Evolutionary conservation across 2,797 vertebrate genomes (phyloP), one percentile per base, ranked within the genome.

Genomic region (Gambusia yucatana): DNA sequence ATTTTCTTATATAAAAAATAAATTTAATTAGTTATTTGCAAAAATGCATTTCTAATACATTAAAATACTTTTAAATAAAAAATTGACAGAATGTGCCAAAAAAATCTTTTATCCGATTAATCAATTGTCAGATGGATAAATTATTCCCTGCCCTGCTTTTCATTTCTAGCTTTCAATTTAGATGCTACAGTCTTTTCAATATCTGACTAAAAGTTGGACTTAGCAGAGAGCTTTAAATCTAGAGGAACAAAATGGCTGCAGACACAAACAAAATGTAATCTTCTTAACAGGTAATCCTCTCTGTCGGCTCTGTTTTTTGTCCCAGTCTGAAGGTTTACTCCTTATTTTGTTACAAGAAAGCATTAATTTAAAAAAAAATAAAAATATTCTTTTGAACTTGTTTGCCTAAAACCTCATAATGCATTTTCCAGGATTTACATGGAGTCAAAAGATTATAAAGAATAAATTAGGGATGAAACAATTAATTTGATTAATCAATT

Each of bases 271-370:
- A 39, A 39, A 52, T 11, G 6, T 94, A 94, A 95, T 89, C 94
- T 79, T 92, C 93, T 95, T 94, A 94, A 85, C 79, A 47, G 74
- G 77, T 93, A 94, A 94, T 93, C 93, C 88, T 75, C 84, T 76
- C 76, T 78, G 84, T 65, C 59, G 48, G 77, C 75, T 65, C 48
- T 48, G 55, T 48, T 70, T 59, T 13, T 16, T 44, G 72, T 79
- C 70, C 77, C 80, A 13, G 2, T 46, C 67, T 28, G 25, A 46
- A 71, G 41, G 25, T 71, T 71, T 46, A 28, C 16, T 71, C n/a
- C 67, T 44, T 28, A 30, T 46, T 52, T 52, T 71, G 13, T 46
- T 71, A 6, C 11, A 46, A 46, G 2, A 17, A 70, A 46, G 6
- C 3, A 65, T 22, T 65, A 0, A 28, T 65, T 36, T 6, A 20